Evolutionary conservation across 2,888 invertebrate species (phyloP).

Genomic region (Tipula vernalis): DNA sequence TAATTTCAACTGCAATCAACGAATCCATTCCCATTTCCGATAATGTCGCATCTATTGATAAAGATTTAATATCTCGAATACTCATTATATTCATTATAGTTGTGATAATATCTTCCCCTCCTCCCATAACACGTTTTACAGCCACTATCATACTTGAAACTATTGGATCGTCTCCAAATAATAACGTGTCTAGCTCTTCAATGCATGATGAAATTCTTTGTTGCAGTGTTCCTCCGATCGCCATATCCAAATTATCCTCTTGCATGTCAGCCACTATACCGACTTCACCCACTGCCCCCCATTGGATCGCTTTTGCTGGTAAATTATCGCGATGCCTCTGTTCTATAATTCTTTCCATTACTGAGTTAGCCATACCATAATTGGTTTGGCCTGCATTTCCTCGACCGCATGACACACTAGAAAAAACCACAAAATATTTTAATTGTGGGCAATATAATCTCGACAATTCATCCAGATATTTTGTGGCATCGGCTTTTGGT

Average conservation of each 20-base stretch:
- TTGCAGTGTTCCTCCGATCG: conserved; percentile 70
- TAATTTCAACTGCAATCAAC: conserved; percentile 93
- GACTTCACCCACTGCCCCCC: conserved; percentile 86
- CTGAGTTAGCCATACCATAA: conserved; percentile 82
- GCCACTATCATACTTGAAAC: conserved; percentile 81
- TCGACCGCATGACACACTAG: conserved; percentile 81
- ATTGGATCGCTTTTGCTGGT: conserved; percentile 75
- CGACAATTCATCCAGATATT: conserved; percentile 56
- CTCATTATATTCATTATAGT: conserved; percentile 57
- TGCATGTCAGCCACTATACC: conserved; percentile 70
- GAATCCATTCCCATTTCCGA: conserved; percentile 95
- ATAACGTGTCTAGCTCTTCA: conserved; percentile 55
- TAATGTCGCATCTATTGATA: conserved; percentile 57
- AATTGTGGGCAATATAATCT: conserved; percentile 43
- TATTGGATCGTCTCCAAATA: conserved; percentile 54
- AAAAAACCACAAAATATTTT: conserved; percentile 78
- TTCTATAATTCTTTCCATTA: conserved; percentile 82
- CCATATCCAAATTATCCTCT: conserved; percentile 52
- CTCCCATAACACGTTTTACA: conserved; percentile 49
- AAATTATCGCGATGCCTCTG: conserved; percentile 51
- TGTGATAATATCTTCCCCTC: conserved; percentile 55
- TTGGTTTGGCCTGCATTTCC: conserved; percentile 87
- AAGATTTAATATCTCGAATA: conserved; percentile 53
- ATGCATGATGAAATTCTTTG: conserved; percentile 77
- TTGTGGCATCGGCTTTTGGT: conserved; percentile 74